Evolutionary conservation across 35 echinoderm and acorn worm species (phyloP).

Genomic region (Ptychodera flava): DNA sequence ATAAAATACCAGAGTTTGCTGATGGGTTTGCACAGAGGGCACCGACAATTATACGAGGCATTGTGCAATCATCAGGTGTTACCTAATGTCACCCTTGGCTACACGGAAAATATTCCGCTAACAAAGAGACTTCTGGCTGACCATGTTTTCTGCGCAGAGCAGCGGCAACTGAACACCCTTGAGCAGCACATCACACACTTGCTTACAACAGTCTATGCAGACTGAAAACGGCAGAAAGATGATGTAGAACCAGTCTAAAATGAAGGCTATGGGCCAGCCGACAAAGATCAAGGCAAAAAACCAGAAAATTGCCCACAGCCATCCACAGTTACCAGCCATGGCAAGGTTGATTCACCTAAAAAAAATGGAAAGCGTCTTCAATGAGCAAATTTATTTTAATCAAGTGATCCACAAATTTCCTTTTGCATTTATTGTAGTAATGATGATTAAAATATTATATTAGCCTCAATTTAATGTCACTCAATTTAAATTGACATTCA

Average conservation of each 20-base stretch:
- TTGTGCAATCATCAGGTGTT: too few relatives aligned
- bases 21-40: too few relatives aligned
- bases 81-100: too few relatives aligned
- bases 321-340: conserved; percentile 52
- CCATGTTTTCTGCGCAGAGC: conserved; percentile 70
- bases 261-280: conserved; percentile 89
- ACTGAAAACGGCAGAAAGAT: conserved; percentile 88
- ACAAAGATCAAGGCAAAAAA: conserved; percentile 84
- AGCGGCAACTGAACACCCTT: conserved; percentile 72
- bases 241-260: conserved; percentile 76
- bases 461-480: too few relatives aligned
- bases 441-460: too few relatives aligned
- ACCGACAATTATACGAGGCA: too few relatives aligned
- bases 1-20: too few relatives aligned
- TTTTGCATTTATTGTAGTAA: too few relatives aligned
- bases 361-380: background rate
- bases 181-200: conserved; percentile 71
- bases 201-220: conserved; percentile 85
- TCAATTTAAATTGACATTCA: too few relatives aligned
- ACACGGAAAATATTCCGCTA: too few relatives aligned
- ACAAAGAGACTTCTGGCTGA: conserved; percentile 86
- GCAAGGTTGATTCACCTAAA: background rate
- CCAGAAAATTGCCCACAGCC: conserved; percentile 94
- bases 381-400: too few relatives aligned
- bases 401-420: too few relatives aligned